These are phyloP conservation scores for Diorhabda sublineata DNA, from an alignment of 1,140 invertebrate species.

Conservation along the genomic window DNA sequence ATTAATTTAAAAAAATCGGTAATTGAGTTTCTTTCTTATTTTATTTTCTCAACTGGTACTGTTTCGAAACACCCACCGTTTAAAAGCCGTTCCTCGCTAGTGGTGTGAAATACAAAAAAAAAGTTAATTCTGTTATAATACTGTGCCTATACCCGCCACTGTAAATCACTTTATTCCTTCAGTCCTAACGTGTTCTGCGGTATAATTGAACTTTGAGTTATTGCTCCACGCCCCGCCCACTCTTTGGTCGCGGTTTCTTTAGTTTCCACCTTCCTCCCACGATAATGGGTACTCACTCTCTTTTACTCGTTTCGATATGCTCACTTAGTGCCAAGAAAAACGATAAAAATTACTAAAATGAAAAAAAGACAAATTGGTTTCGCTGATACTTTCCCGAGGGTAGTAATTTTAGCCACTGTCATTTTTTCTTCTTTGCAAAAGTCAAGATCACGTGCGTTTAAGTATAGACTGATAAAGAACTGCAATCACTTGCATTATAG, in stretches of 20 bases:
- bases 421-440: background rate
- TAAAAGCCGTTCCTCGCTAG: background rate
- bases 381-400: background rate
- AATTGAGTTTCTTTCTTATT: too few relatives aligned
- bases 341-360: background rate
- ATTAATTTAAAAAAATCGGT: too few relatives aligned
- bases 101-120: background rate
- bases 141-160: slow-evolving; percentile 12
- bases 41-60: background rate
- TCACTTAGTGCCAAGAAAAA: slow-evolving; percentile 9
- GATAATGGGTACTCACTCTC: slow-evolving; percentile 22
- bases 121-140: background rate
- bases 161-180: slow-evolving; percentile 10
- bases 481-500: too few relatives aligned
- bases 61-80: background rate
- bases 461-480: background rate
- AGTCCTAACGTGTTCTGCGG: slow-evolving; percentile 26
- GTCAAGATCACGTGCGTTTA: background rate
- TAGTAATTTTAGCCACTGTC: slow-evolving; percentile 1
- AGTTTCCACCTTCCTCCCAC: slow-evolving; percentile 32
- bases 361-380: background rate
- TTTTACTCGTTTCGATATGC: slow-evolving; percentile 12
- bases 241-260: slow-evolving; percentile 28
- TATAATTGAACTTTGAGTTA: slow-evolving; percentile 41
- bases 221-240: slow-evolving; percentile 30